Conservation (phyloP, 1,140 invertebrate genomes). For the Steinernema khuongi region DNA sequence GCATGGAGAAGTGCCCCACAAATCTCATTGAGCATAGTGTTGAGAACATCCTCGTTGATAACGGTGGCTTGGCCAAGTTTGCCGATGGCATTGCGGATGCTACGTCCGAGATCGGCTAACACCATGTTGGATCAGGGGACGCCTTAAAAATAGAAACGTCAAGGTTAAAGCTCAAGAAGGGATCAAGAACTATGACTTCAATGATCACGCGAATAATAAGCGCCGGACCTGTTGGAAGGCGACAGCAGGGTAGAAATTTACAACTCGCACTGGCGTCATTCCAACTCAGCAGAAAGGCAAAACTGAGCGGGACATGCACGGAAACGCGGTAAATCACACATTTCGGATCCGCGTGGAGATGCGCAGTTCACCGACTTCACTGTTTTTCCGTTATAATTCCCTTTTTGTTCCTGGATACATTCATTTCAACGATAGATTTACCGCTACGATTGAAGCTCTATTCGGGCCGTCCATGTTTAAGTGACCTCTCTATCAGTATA, state of each 20-base stretch:
- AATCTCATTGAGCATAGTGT: conserved; percentile 99
- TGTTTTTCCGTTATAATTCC: too few species aligned
- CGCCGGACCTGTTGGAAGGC: neutral
- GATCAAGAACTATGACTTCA: neutral
- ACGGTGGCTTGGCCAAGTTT: conserved; percentile 95
- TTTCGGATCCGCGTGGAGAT: neutral
- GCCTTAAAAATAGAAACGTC: too few species aligned
- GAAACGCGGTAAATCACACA: conserved; percentile 2
- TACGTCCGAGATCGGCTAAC: conserved; percentile 96
- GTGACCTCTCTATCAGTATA: too few species aligned
- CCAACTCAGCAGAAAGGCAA: neutral
- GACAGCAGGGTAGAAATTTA: neutral
- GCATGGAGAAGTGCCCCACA: conserved; percentile 92
- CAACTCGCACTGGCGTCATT: neutral
- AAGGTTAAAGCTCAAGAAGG: neutral
- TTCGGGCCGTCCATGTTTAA: too few species aligned
- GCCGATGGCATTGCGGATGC: conserved; percentile 94
- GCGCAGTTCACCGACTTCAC: too few species aligned
- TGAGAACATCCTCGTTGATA: conserved; percentile 90
- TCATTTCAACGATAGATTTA: too few species aligned
- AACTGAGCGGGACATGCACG: neutral
- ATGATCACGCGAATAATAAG: neutral
- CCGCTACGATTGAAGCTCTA: too few species aligned
- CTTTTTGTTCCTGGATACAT: too few species aligned
- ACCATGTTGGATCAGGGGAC: conserved; percentile 87